Base-by-base conservation (phyloP, 1,140 invertebrate genomes). In the Panulirus ornatus region DNA sequence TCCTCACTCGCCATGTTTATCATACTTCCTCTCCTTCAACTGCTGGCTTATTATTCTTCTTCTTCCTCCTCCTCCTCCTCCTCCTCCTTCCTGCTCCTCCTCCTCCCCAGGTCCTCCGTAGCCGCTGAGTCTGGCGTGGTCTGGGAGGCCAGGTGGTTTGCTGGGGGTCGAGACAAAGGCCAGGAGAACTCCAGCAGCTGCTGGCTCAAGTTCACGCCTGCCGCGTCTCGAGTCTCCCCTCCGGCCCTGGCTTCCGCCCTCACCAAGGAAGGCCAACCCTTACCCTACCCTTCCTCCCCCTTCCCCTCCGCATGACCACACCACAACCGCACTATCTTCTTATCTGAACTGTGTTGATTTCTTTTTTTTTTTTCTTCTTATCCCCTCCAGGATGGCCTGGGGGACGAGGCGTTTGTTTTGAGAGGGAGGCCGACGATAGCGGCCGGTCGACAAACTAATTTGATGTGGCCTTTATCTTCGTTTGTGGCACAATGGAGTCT, bases 201-300 rank as follows among this genome's bases (percentile, higher is more conserved):
- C 22, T 63, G n/a, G n/a, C 58, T 63, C 58, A 63, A 63, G 58
- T 63, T 63, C 58, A 63, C 58, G n/a, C 58, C 58, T 63, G 58
- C n/a, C n/a, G 58, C 58, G 58, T 63, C 58, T 63, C 58, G n/a
- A 63, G 2, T 2, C 58, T 63, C 58, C 2, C 58, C 22, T 27
- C 58, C 1, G n/a, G 22, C 58, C n/a, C 22, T 27, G 58, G 30
- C 58, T 63, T 63, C 58, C 22, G 58, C n/a, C 22, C 58, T 27
- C 1, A n/a, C 1, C 58, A 22, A 2, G n/a, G 5, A 47, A 47
- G 5, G 14, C 14, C 44, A 6, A 5, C 44, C 14, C 5, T 11
- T 47, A 5, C 44, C 44, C 44, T 47, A 6, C 44, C 14, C 44
- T 47, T 47, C 44, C 44, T 47, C 5, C 14, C 5, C 44, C 44